Conservation (phyloP, 1,140 invertebrate genomes). For the Camponotus floridanus region DNA sequence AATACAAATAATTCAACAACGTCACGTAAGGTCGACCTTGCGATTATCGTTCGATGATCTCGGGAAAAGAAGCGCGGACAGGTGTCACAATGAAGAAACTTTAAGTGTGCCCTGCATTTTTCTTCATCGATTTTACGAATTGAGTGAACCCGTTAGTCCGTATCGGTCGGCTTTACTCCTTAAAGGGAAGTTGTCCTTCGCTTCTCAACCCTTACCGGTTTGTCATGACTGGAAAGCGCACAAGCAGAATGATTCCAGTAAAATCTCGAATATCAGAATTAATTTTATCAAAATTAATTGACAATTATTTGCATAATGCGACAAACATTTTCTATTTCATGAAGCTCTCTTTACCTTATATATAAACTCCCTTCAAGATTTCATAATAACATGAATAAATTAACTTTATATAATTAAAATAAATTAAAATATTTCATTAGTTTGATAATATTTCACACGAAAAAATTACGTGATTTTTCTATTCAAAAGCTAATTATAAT, state of each 20-base stretch:
- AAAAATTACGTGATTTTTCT: neutral
- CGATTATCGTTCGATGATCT: conserved; percentile 55
- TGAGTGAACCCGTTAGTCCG: conserved; percentile 79
- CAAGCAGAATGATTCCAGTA: neutral
- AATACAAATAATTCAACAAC: neutral
- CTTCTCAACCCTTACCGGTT: conserved; percentile 56
- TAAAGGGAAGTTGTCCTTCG: conserved; percentile 80
- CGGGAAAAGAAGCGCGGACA: conserved; percentile 40
- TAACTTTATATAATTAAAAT: neutral
- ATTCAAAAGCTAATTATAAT: neutral
- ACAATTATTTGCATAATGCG: neutral
- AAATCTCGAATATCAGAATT: conserved; percentile 6
- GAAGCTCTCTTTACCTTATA: neutral
- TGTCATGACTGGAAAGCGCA: conserved; percentile 21
- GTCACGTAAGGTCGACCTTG: neutral
- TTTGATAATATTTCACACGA: neutral
- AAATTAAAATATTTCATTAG: neutral
- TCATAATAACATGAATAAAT: neutral
- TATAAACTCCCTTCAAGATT: neutral
- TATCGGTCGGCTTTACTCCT: conserved; percentile 76
- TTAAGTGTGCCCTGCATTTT: conserved; percentile 33
- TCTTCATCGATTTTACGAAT: conserved; percentile 69
- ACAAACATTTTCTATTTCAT: neutral
- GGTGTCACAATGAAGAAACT: conserved; percentile 51
- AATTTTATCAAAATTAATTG: neutral